Percentiles rank a stretch among this genome's conserved stretches.
Evolutionary conservation across 2,888 invertebrate species (phyloP).

Genomic region (Hemistola chrysoprasaria): DNA sequence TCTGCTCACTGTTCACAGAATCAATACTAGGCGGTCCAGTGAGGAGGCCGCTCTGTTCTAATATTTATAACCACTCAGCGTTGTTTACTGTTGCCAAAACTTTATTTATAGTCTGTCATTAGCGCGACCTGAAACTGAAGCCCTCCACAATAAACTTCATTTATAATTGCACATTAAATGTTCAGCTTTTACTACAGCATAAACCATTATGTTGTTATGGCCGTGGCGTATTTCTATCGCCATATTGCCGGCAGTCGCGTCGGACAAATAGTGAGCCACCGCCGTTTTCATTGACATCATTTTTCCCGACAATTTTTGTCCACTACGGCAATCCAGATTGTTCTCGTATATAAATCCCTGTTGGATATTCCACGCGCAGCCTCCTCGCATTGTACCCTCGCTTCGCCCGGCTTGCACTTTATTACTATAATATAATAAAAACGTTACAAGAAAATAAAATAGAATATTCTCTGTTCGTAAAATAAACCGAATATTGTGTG

Average conservation of each 20-base stretch:
- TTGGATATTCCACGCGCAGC: constrained; percentile 1
- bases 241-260: not conserved
- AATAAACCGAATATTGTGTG: not conserved
- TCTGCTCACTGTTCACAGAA: no score
- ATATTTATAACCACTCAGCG: no score
- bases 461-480: not conserved
- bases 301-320: constrained; percentile 10
- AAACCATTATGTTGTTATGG: no score
- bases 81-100: no score
- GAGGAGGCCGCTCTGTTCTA: no score
- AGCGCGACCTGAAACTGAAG: no score
- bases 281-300: constrained; percentile 7
- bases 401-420: not conserved
- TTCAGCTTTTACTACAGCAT: no score
- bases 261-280: constrained; percentile 2
- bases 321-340: constrained; percentile 10
- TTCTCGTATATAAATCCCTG: constrained; percentile 8
- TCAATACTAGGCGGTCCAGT: no score
- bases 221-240: no score
- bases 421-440: constrained; percentile 4
- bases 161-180: no score
- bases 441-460: constrained; percentile 1
- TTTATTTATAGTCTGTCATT: no score
- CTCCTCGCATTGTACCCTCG: constrained; percentile 5
- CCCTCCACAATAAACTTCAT: no score